Evolutionary conservation across 2,888 invertebrate genomes (phyloP), one percentile per base, ranked within the genome.

Genomic region (Malthinus flaveolus): DNA sequence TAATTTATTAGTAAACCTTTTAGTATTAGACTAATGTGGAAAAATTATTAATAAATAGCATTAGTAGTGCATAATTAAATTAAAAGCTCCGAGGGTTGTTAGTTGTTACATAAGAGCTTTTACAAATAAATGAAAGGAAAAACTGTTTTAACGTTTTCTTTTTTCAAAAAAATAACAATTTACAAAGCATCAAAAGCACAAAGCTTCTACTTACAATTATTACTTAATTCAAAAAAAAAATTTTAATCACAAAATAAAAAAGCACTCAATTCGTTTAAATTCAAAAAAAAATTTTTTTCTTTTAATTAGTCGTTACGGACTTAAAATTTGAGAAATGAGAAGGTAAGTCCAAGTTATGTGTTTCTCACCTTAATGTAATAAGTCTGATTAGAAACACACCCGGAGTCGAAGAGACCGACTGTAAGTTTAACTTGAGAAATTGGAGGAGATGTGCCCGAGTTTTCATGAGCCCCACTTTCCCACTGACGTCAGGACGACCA

Each of bases 301-400:
- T n/a, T 39, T 39, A 7, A 39, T n/a, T 15, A 39, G 32, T 37
- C 11, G 47, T 39, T 37, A 13, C 12, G 10, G 47, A 15, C 23
- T 23, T 15, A 37, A 23, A 39, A 23, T 45, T 46, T 46, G 46
- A 32, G 32, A 10, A 47, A 45, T 32, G 9, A 42, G 44, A 15
- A 42, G 34, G 23, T 39, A 46, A 47, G 47, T 33, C 47, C 47
- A 56, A 52, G 46, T 23, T 45, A 59, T 49, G 54, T 42, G 39
- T 58, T 49, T 63, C 68, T 68, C 68, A 68, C 68, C 68, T 68
- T 61, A 55, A 55, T 61, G 53, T 59, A 62, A 61, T 51, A 50
- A 57, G 59, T 65, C 62, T 62, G 63, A 64, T 60, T 64, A 64
- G 72, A 71, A 73, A 73, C 74, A 75, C 76, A 75, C 75, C 71